These are phyloP conservation scores for Yponomeuta sedellus DNA, from an alignment of 2,888 invertebrate genomes.

Conservation along the genomic window DNA sequence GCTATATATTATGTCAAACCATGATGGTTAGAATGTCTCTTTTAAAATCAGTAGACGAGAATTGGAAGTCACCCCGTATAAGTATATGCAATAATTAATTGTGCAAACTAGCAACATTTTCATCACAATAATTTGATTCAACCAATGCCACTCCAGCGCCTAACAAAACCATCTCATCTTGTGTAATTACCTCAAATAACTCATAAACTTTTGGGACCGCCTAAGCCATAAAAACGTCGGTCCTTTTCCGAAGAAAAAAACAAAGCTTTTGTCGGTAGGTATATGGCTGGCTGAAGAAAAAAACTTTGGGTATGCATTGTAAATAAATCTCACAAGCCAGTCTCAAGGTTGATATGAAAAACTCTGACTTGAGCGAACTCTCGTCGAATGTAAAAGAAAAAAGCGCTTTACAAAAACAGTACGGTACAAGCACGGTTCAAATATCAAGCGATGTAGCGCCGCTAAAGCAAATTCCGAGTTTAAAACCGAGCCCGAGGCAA, in stretches of 20 bases:
- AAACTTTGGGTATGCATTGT: slow-evolving; percentile 43
- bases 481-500: slow-evolving; percentile 46
- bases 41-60: too few species aligned
- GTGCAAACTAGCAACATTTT: too few species aligned
- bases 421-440: slow-evolving; percentile 23
- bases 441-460: slow-evolving; percentile 42
- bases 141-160: too few species aligned
- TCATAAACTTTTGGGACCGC: slow-evolving; percentile 51
- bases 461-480: slow-evolving; percentile 34
- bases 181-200: slow-evolving; percentile 59
- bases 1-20: too few species aligned
- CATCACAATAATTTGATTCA: too few species aligned
- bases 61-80: too few species aligned
- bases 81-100: too few species aligned
- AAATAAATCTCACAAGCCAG: slow-evolving; percentile 40
- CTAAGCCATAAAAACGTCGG: slow-evolving; percentile 46
- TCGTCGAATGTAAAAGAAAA: slow-evolving; percentile 13
- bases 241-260: slow-evolving; percentile 29
- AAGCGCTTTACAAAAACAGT: slow-evolving; percentile 38
- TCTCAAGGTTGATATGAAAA: slow-evolving; percentile 27
- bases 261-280: slow-evolving; percentile 5
- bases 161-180: slow-evolving; percentile 38
- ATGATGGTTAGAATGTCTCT: too few species aligned
- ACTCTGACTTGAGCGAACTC: neutral
- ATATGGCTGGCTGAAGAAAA: slow-evolving; percentile 7